Conservation (phyloP, 2,797 vertebrate species). For the Myotis findleyi region DNA sequence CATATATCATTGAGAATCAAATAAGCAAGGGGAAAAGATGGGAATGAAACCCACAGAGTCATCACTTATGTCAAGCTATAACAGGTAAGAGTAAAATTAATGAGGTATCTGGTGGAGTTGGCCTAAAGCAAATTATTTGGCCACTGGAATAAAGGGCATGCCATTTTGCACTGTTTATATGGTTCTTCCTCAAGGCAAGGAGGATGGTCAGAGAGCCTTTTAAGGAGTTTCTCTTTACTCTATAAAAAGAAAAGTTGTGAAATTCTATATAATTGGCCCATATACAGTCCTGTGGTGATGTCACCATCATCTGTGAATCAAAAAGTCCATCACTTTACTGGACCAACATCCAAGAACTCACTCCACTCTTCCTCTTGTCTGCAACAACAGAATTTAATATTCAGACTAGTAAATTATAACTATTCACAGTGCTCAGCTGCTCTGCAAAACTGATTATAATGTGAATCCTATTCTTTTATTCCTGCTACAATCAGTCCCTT, state of each 20-base stretch:
- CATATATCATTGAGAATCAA: constrained; percentile 19
- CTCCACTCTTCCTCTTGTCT: constrained; percentile 79
- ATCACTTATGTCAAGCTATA: background rate
- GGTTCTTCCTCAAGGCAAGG: background rate
- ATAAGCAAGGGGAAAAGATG: background rate
- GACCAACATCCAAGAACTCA: constrained; percentile 78
- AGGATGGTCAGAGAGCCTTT: background rate
- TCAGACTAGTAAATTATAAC: constrained; percentile 86
- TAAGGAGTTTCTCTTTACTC: background rate
- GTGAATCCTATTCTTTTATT: constrained; percentile 83
- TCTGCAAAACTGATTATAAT: constrained; percentile 86
- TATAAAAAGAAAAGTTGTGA: constrained; percentile 40
- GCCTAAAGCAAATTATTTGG: constrained; percentile 44
- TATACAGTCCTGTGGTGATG: constrained; percentile 1
- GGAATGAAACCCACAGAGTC: background rate
- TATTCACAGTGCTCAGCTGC: constrained; percentile 86
- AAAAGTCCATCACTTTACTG: constrained; percentile 76
- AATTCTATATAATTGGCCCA: constrained; percentile 31
- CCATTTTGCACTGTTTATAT: background rate
- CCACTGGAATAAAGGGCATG: background rate
- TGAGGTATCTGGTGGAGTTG: background rate
- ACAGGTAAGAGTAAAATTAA: constrained; percentile 4
- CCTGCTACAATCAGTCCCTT: constrained; percentile 82
- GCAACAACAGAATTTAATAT: constrained; percentile 83
- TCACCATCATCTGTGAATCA: constrained; percentile 72